phyloP scores from a whole-genome alignment of 2,797 vertebrate genomes.

The Crocidura indochinensis region DNA sequence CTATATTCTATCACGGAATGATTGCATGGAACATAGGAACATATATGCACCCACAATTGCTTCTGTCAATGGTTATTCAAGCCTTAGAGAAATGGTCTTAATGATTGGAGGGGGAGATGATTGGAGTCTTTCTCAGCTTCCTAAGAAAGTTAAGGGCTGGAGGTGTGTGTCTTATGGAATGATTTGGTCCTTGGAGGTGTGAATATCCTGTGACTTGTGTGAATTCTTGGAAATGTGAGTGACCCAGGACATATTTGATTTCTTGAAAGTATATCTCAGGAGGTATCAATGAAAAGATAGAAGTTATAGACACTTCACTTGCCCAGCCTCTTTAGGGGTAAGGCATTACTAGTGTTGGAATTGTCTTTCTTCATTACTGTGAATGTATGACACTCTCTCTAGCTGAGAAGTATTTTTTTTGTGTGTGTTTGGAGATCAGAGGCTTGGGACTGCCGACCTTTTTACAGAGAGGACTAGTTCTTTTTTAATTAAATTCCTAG shows the following conservation, averaged over 20 bases:
- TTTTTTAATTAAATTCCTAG: slow-evolving; percentile 90
- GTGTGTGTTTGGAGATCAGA: slow-evolving; percentile 72
- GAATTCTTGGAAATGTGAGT: too few species aligned
- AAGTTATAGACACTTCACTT: not conserved
- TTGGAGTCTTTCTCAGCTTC: too few species aligned
- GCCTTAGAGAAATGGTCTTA: too few species aligned
- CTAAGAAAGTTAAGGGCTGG: too few species aligned
- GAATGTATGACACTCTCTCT: slow-evolving; percentile 68
- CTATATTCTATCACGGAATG: not conserved
- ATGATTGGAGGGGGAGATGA: too few species aligned
- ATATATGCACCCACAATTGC: not conserved
- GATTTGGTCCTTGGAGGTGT: too few species aligned
- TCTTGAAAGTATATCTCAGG: too few species aligned
- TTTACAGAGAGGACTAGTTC: slow-evolving; percentile 85
- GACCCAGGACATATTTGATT: too few species aligned
- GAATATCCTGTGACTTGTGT: too few species aligned
- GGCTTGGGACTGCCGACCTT: slow-evolving; percentile 83
- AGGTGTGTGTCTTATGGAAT: too few species aligned
- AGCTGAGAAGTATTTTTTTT: slow-evolving; percentile 76
- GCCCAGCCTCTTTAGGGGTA: not conserved
- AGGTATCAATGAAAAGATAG: too few species aligned
- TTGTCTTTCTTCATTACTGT: slow-evolving; percentile 81
- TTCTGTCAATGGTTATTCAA: not conserved
- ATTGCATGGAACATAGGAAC: not conserved
- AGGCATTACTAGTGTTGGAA: slow-evolving; percentile 8